A percentile compares a stretch with the other conserved stretches of the same genome.
These are phyloP conservation scores for Xestoiulus laeticollis DNA, from an alignment of 2,888 invertebrate genomes.

Conservation along the genomic window DNA sequence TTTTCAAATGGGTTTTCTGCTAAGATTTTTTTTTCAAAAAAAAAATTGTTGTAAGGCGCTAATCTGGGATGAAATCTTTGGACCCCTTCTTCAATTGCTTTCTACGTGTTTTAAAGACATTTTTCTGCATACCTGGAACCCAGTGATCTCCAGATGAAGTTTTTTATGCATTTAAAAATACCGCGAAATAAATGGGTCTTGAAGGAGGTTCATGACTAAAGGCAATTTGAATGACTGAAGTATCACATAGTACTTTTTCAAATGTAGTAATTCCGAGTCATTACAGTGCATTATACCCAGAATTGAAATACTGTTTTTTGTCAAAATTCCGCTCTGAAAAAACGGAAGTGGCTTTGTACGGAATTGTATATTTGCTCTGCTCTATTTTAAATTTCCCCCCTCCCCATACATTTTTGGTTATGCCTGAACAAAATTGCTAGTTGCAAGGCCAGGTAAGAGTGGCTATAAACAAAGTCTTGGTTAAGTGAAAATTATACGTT, in stretches of 20 bases:
- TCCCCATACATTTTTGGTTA: not conserved
- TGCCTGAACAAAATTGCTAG: not conserved
- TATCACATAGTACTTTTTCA: not conserved
- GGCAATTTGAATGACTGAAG: not conserved
- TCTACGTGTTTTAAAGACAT: not conserved
- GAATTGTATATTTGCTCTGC: not conserved
- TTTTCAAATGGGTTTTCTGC: not conserved
- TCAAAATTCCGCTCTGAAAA: not conserved
- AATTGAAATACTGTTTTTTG: not conserved
- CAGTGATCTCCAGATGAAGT: not conserved
- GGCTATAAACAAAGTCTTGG: not conserved
- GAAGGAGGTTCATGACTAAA: not conserved
- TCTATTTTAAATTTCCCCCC: not conserved
- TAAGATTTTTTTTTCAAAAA: not conserved
- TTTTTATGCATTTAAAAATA: not conserved
- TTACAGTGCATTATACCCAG: not conserved
- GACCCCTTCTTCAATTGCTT: not conserved
- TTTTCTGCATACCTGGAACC: not conserved
- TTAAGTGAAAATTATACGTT: conserved; percentile 39
- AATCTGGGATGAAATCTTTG: conserved; percentile 31
- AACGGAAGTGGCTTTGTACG: not conserved
- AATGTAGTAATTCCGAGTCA: not conserved
- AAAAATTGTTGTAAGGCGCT: not conserved
- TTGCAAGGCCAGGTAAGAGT: not conserved
- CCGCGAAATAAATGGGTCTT: not conserved